phyloP scores from a whole-genome alignment of 2,888 invertebrate genomes.

The Drosophila fungiperda region DNA sequence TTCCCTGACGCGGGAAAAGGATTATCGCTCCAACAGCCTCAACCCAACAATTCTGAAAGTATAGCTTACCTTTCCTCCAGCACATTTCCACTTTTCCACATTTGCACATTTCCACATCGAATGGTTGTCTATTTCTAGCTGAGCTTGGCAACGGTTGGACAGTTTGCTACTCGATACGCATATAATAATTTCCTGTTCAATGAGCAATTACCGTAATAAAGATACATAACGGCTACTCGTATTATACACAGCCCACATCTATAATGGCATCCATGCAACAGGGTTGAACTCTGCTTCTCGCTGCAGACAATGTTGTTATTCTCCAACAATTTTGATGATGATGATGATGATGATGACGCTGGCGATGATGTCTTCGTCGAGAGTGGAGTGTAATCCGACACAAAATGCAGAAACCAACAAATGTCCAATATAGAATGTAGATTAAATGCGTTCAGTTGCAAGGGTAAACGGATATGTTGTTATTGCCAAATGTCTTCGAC shows the following conservation, averaged over 20 bases:
- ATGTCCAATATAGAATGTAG: neutral
- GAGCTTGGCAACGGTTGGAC: neutral
- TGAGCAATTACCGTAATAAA: constrained; percentile 77
- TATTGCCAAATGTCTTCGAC: neutral
- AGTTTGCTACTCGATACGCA: constrained; percentile 47
- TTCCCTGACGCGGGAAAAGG: too few species aligned
- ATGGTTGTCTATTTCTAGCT: constrained; percentile 27
- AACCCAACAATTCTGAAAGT: neutral
- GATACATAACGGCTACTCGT: constrained; percentile 68
- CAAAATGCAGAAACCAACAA: neutral
- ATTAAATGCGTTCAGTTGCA: neutral
- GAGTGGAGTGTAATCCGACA: constrained; percentile 35
- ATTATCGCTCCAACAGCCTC: too few species aligned
- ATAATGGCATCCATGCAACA: constrained; percentile 12
- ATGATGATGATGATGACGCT: constrained; percentile 8
- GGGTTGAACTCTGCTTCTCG: neutral
- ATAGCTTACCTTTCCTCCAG: neutral
- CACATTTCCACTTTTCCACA: neutral
- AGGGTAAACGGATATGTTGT: neutral
- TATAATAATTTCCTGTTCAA: constrained; percentile 80
- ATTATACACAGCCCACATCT: constrained; percentile 44
- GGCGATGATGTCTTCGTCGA: constrained; percentile 9
- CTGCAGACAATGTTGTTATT: constrained; percentile 7
- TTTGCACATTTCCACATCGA: neutral
- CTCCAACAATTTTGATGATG: constrained; percentile 15